Percentiles rank a stretch among this genome's conserved stretches.
These are phyloP conservation scores for Illadopsis cleaveri DNA, from an alignment of 2,113 vertebrate genomes.

Conservation along the genomic window DNA sequence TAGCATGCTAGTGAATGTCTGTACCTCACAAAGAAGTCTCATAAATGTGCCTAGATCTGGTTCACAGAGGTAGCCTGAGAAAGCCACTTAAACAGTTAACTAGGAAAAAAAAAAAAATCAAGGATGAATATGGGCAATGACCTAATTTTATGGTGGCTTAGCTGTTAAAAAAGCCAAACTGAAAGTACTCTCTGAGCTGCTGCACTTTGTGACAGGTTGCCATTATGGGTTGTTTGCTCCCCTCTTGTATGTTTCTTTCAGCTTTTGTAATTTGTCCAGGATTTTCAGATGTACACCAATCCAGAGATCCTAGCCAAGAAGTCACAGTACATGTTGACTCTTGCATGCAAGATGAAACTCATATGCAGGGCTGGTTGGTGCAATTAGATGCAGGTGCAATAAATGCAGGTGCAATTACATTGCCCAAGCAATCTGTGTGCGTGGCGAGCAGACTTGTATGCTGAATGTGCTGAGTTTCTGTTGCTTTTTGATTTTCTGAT, in stretches of 20 bases:
- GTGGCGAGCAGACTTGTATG: accelerated
- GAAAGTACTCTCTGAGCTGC: background rate
- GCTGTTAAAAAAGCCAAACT: background rate
- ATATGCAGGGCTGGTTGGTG: background rate
- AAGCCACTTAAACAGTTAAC: background rate
- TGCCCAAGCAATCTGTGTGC: accelerated
- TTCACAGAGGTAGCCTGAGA: background rate
- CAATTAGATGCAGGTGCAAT: background rate
- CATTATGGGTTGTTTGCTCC: background rate
- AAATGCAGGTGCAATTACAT: accelerated
- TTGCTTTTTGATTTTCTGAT: background rate
- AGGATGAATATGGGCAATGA: background rate
- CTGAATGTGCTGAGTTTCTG: background rate
- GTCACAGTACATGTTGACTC: background rate
- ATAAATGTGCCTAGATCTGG: background rate
- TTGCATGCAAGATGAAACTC: background rate
- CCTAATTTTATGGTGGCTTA: background rate
- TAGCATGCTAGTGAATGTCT: background rate
- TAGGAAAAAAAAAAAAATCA: background rate
- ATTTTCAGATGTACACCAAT: background rate
- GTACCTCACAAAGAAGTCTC: background rate
- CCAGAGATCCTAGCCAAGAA: background rate
- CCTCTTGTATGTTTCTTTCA: background rate
- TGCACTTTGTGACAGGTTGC: background rate
- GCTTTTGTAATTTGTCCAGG: background rate